Evolutionary conservation across 1,140 invertebrate genomes (phyloP).

Genomic region (Lepidostoma basale): DNA sequence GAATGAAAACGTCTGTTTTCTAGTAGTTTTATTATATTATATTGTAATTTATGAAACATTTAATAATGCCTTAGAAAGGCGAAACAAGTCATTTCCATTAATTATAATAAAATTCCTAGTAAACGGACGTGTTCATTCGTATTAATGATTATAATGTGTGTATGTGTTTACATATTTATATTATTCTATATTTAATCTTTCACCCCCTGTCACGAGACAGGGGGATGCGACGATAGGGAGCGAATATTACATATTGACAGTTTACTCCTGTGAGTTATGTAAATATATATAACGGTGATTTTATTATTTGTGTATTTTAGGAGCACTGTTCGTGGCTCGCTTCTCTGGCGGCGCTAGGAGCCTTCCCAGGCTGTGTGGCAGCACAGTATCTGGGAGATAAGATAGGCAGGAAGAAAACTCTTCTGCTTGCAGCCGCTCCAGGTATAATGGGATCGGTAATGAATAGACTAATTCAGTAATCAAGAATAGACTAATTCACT

Average conservation of each 20-base stretch:
- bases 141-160: too few relatives aligned
- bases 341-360: conserved; percentile 70
- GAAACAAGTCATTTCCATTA: too few relatives aligned
- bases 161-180: too few relatives aligned
- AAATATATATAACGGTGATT: conserved; percentile 12
- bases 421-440: conserved; percentile 64
- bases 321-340: conserved; percentile 70
- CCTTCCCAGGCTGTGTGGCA: conserved; percentile 65
- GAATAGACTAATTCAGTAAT: background rate
- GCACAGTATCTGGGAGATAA: conserved; percentile 65
- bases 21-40: too few relatives aligned
- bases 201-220: too few relatives aligned
- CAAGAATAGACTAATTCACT: background rate
- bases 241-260: background rate
- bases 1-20: too few relatives aligned
- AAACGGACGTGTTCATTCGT: too few relatives aligned
- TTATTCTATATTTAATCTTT: too few relatives aligned
- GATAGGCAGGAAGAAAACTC: conserved; percentile 67
- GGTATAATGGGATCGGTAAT: conserved; percentile 57
- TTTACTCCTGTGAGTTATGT: background rate
- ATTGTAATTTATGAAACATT: too few relatives aligned
- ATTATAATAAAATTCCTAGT: too few relatives aligned
- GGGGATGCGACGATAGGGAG: too few relatives aligned
- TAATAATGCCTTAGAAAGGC: too few relatives aligned
- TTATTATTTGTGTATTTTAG: conserved; percentile 47